phyloP scores from a whole-genome alignment of 2,113 vertebrate species.

The Hyla sarda region DNA sequence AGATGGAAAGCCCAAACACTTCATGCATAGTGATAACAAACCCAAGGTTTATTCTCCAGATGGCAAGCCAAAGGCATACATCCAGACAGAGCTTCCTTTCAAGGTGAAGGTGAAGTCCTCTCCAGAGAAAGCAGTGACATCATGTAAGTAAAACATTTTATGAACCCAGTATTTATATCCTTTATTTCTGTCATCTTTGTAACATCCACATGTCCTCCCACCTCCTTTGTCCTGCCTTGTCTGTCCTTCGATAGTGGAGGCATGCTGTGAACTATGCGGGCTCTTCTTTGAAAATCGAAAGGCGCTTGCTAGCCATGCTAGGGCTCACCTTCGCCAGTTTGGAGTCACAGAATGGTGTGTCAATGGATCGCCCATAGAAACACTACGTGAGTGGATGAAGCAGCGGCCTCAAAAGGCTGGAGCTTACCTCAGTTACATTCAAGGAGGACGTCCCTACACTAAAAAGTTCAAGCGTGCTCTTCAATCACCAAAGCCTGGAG shows the following conservation, averaged over 20 bases:
- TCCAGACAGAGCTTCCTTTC: conserved; percentile 84
- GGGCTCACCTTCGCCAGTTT: conserved; percentile 93
- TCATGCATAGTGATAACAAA: conserved; percentile 23
- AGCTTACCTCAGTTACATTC: conserved; percentile 91
- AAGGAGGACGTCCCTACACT: conserved; percentile 81
- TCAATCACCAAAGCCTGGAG: conserved; percentile 65
- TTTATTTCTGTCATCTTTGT: neutral
- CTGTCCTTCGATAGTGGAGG: conserved; percentile 74
- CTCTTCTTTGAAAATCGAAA: conserved; percentile 97
- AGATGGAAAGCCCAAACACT: conserved; percentile 33
- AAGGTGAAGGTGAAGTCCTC: conserved; percentile 84
- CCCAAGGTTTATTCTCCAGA: conserved; percentile 61
- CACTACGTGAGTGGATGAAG: conserved; percentile 95
- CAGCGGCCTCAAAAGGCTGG: conserved; percentile 91
- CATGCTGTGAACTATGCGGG: conserved; percentile 93
- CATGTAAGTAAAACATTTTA: conserved; percentile 74
- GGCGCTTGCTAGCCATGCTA: conserved; percentile 91
- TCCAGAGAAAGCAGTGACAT: conserved; percentile 80
- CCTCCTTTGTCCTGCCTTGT: conserved; percentile 33
- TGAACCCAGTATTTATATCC: neutral
- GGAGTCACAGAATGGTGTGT: conserved; percentile 97
- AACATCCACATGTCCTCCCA: neutral
- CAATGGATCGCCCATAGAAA: conserved; percentile 97
- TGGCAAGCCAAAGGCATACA: conserved; percentile 71
- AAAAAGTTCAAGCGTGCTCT: conserved; percentile 83